Evolutionary conservation across 2,797 vertebrate species (phyloP).

Genomic region (Choloepus didactylus): DNA sequence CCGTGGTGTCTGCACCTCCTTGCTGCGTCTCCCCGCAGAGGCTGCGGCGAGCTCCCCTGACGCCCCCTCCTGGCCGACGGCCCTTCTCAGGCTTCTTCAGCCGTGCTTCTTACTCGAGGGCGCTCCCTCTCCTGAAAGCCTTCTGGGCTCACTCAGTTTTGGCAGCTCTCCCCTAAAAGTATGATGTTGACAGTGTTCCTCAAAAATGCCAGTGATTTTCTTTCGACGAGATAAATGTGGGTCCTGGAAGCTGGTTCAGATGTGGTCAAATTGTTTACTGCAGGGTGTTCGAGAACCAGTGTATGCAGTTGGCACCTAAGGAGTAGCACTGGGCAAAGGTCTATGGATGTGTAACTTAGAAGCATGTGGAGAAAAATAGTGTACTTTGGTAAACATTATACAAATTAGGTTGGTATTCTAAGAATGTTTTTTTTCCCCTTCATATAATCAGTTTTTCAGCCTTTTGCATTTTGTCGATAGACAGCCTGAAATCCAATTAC

Average conservation of each 20-base stretch:
- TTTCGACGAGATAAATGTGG: neutral
- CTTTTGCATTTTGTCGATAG: no score
- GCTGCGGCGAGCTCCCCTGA: no score
- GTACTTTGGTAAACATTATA: constrained; percentile 85
- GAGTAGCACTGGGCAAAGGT: constrained; percentile 68
- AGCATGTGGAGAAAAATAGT: constrained; percentile 83
- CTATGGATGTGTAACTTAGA: constrained; percentile 83
- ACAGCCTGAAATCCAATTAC: no score
- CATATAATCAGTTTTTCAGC: no score
- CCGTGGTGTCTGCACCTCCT: neutral
- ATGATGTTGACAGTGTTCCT: no score
- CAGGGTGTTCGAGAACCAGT: constrained; percentile 76
- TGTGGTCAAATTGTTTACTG: constrained; percentile 55
- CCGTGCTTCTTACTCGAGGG: neutral
- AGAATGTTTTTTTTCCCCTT: neutral
- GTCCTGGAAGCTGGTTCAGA: neutral
- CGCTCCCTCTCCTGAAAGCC: neutral
- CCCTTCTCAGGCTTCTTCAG: neutral
- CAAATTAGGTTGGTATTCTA: neutral
- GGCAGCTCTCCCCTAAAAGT: neutral
- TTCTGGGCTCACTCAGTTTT: neutral
- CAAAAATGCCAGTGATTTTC: neutral
- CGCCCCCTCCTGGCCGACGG: neutral
- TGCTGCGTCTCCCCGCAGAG: neutral
- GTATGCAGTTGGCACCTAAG: constrained; percentile 32